Percentiles rank a stretch among this genome's conserved stretches.
Evolutionary conservation across 2,113 vertebrate species (phyloP).

Genomic region (Hemichromis elongatus): DNA sequence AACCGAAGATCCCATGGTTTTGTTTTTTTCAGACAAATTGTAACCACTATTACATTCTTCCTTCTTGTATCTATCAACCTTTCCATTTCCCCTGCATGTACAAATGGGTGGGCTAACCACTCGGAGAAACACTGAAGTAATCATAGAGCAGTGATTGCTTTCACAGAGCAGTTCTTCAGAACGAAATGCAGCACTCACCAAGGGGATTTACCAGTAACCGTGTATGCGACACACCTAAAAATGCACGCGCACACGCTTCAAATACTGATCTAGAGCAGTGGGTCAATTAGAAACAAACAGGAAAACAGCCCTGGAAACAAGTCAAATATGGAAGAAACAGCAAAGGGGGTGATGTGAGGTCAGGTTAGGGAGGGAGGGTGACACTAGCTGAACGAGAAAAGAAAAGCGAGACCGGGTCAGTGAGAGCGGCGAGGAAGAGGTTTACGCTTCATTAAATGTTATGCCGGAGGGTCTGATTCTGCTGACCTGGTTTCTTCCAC

Average conservation of each 20-base stretch:
- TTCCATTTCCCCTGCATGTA: slow-evolving; percentile 28
- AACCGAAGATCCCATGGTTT: background rate
- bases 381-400: slow-evolving; percentile 13
- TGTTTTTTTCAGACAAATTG: background rate
- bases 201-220: slow-evolving; percentile 21
- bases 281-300: background rate
- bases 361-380: background rate
- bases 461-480: slow-evolving; percentile 52
- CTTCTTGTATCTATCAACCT: slow-evolving; percentile 15
- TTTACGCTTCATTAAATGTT: slow-evolving; percentile 37
- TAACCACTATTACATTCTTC: slow-evolving; percentile 10
- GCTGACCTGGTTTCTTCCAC: slow-evolving; percentile 69
- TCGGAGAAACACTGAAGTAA: slow-evolving; percentile 17
- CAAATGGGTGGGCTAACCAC: slow-evolving; percentile 48
- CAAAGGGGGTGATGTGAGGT: background rate
- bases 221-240: background rate
- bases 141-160: slow-evolving; percentile 42
- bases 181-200: background rate
- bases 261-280: background rate
- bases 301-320: background rate
- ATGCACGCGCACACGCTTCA: background rate
- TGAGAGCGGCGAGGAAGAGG: background rate
- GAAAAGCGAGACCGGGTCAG: slow-evolving; percentile 13
- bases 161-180: slow-evolving; percentile 40
- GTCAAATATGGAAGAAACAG: background rate